Percentiles rank a stretch among this genome's conserved stretches.
Conservation (phyloP, 2,888 invertebrate species). For the Euplagia quadripunctaria region DNA sequence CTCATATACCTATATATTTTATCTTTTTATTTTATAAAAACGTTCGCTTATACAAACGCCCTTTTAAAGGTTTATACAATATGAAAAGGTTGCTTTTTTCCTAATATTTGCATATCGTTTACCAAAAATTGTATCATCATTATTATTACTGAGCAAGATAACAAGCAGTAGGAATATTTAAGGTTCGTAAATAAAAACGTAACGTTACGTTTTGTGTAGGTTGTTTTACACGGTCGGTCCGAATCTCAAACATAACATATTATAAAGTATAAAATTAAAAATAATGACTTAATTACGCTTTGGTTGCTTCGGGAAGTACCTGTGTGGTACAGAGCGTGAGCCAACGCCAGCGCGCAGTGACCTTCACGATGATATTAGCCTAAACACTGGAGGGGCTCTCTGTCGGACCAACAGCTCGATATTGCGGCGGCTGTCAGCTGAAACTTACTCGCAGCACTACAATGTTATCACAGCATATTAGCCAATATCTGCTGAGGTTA, state of each 20-base stretch:
- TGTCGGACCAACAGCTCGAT: no score
- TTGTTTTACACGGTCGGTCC: no score
- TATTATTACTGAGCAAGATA: neutral
- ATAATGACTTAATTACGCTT: neutral
- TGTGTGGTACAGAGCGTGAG: neutral
- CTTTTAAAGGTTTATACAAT: no score
- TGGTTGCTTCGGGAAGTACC: neutral
- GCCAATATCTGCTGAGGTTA: no score
- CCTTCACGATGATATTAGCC: neutral
- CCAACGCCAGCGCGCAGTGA: neutral
- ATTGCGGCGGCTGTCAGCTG: neutral
- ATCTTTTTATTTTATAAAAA: neutral
- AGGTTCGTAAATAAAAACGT: neutral
- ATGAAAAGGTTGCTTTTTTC: no score
- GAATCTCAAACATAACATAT: no score
- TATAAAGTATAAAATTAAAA: no score
- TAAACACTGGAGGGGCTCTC: neutral
- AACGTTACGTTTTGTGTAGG: neutral
- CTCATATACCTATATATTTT: neutral
- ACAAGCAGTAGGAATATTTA: neutral
- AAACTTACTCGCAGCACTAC: neutral
- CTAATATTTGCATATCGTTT: neutral
- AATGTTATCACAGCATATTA: no score
- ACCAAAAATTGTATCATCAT: neutral
- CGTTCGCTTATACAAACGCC: no score